Evolutionary conservation across 2,888 invertebrate species (phyloP).

Genomic region (Drosophila ochracea): DNA sequence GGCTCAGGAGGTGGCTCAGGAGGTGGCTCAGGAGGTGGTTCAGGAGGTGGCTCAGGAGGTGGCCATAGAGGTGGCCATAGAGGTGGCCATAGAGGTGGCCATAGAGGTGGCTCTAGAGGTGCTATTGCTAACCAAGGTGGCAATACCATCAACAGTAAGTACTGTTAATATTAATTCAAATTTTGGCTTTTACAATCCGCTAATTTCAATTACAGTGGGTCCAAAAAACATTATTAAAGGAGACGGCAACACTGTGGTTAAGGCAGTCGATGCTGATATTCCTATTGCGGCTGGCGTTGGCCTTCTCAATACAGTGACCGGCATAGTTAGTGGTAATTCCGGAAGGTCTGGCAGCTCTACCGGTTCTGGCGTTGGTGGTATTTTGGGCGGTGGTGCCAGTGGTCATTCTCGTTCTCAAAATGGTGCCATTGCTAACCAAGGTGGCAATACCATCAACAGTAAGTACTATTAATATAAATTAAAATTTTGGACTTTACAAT

Average conservation of each 20-base stretch:
- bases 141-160: conserved; percentile 8
- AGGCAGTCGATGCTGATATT: conserved; percentile 13
- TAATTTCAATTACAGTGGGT: conserved; percentile 10
- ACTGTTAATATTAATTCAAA: background rate
- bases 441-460: background rate
- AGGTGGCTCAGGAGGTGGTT: background rate
- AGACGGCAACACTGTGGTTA: conserved; percentile 13
- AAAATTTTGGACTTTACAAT: background rate
- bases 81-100: too few relatives aligned
- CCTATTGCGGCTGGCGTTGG: conserved; percentile 6
- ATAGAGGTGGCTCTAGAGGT: background rate
- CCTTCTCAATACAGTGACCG: conserved; percentile 10
- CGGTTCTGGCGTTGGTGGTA: too few relatives aligned
- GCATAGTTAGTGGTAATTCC: background rate
- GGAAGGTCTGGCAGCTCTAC: conserved; percentile 5
- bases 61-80: too few relatives aligned
- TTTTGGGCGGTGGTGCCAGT: too few relatives aligned
- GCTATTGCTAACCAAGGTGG: conserved; percentile 9
- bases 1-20: background rate
- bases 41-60: too few relatives aligned
- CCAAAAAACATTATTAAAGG: conserved; percentile 24
- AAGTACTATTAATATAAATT: background rate
- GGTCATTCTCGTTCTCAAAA: too few relatives aligned
- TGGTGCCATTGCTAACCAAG: too few relatives aligned
- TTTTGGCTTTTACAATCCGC: background rate